Evolutionary conservation across 2,113 vertebrate species (phyloP).

Genomic region (Lontra canadensis): DNA sequence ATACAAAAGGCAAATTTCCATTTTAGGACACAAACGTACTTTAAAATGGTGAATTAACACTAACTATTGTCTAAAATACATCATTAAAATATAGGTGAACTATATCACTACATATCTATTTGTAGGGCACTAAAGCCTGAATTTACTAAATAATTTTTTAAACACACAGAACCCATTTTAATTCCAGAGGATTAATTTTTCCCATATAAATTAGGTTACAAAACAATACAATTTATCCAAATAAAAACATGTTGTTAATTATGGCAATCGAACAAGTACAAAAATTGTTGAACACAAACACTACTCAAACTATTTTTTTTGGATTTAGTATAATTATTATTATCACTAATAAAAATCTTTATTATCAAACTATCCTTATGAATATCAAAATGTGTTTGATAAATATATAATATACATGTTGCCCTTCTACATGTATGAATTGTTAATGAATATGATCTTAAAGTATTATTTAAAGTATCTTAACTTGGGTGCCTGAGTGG

Average conservation of each 20-base stretch:
- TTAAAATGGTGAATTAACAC: not conserved
- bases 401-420: not conserved
- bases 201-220: not conserved
- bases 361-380: not conserved
- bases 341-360: not conserved
- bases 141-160: not conserved
- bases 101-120: not conserved
- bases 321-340: not conserved
- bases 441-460: not conserved
- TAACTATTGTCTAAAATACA: not conserved
- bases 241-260: not conserved
- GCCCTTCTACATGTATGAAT: not conserved
- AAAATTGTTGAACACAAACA: constrained; percentile 24
- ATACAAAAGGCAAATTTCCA: not conserved
- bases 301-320: not conserved
- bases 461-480: not conserved
- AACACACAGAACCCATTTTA: not conserved
- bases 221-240: not conserved
- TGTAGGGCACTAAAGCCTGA: not conserved
- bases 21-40: not conserved
- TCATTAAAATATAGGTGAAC: not conserved
- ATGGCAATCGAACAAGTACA: not conserved
- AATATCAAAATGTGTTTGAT: not conserved
- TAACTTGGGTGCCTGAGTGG: not conserved
- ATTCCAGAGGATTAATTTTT: not conserved